A percentile compares a stretch with the other conserved stretches of the same genome.
phyloP scores from a whole-genome alignment of 2,888 invertebrate species.

The Cephus rjabovi region DNA sequence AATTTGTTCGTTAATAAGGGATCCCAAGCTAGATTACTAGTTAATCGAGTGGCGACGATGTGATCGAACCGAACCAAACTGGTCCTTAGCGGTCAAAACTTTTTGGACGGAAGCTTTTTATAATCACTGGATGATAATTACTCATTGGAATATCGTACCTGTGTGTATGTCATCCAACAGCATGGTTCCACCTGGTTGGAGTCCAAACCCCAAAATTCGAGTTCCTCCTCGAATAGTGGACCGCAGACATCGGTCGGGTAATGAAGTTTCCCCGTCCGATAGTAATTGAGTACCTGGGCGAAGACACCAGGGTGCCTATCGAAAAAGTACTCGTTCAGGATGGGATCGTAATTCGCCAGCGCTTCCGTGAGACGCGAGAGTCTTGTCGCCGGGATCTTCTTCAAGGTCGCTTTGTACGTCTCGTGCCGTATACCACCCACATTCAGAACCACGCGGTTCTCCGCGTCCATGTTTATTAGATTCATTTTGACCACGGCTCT shows the following conservation, averaged over 20 bases:
- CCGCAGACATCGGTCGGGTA: conserved; percentile 99
- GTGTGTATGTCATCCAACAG: conserved; percentile 99
- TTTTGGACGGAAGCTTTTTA: not conserved
- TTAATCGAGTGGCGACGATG: not conserved
- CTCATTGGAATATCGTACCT: conserved; percentile 70
- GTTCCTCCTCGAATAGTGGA: conserved; percentile 98
- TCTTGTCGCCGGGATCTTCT: conserved; percentile 97
- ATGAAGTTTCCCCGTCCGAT: conserved; percentile 97
- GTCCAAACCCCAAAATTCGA: conserved; percentile 99
- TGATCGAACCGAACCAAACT: not conserved
- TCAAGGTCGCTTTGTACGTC: conserved; percentile 94
- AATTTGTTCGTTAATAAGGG: not conserved
- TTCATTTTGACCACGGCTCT: conserved; percentile 75
- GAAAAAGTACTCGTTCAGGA: conserved; percentile 99
- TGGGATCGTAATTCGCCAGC: conserved; percentile 98
- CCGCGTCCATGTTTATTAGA: conserved; percentile 94
- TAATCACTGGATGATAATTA: not conserved
- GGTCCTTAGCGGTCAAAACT: not conserved
- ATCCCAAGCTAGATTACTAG: not conserved
- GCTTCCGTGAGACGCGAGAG: conserved; percentile 95
- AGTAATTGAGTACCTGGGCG: conserved; percentile 97
- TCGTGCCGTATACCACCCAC: conserved; percentile 98
- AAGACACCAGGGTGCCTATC: conserved; percentile 97
- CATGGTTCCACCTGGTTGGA: conserved; percentile 99
- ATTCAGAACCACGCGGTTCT: conserved; percentile 98